Percentiles rank a stretch among this genome's conserved stretches.
These are phyloP conservation scores for Scotopteryx bipunctaria DNA, from an alignment of 2,888 invertebrate genomes.

Conservation along the genomic window DNA sequence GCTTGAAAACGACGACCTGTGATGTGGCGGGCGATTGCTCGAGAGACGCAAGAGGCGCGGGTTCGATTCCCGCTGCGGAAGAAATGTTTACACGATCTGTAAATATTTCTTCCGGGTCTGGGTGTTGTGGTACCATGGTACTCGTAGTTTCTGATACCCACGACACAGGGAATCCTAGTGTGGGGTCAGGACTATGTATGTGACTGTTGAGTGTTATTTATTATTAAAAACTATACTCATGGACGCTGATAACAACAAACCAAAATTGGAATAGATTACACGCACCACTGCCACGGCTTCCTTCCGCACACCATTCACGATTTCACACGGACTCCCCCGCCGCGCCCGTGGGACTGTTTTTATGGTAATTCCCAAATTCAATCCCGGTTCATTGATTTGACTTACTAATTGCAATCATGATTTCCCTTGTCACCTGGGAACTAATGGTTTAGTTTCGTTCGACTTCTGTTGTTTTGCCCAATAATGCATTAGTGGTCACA, in stretches of 20 bases:
- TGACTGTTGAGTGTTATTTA: no score
- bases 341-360: constrained; percentile 74
- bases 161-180: no score
- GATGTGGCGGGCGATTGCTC: no score
- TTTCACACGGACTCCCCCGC: constrained; percentile 59
- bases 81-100: no score
- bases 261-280: constrained; percentile 73
- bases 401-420: constrained; percentile 54
- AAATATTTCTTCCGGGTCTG: no score
- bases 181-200: no score
- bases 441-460: background rate
- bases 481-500: no score
- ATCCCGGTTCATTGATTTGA: constrained; percentile 60
- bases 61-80: no score
- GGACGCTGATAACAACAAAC: constrained; percentile 41
- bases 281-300: constrained; percentile 61
- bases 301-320: constrained; percentile 54
- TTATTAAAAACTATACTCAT: constrained; percentile 5
- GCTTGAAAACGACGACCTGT: no score
- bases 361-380: constrained; percentile 70
- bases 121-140: no score
- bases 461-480: background rate
- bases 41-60: no score
- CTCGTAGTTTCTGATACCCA: no score
- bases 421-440: constrained; percentile 42